Conservation (phyloP, 2,888 invertebrate genomes). For the Myopa tessellatipennis region DNA sequence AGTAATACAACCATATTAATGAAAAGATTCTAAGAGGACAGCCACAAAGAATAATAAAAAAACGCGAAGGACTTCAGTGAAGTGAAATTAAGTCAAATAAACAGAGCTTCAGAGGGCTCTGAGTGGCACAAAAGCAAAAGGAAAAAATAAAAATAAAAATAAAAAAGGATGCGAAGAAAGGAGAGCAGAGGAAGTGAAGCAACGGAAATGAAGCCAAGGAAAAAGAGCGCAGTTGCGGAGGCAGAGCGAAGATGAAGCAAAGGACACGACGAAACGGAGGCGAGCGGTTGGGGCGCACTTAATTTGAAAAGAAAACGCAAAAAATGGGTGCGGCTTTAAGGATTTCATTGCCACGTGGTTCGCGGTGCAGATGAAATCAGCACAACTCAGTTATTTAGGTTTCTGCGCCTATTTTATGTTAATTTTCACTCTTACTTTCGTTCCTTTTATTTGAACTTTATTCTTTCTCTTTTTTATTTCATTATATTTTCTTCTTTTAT, state of each 20-base stretch:
- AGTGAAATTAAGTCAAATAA: constrained; percentile 20
- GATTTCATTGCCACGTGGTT: constrained; percentile 6
- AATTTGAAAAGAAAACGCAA: not conserved
- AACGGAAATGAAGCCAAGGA: not conserved
- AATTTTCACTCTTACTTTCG: not conserved
- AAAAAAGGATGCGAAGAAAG: not conserved
- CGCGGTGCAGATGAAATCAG: not conserved
- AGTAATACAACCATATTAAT: too few species aligned
- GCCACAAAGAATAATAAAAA: not conserved
- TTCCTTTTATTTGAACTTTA: too few species aligned
- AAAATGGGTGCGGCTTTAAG: constrained; percentile 4
- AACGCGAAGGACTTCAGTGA: constrained; percentile 5
- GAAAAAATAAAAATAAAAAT: not conserved
- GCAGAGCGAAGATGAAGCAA: not conserved
- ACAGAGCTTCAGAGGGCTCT: not conserved
- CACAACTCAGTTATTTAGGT: not conserved
- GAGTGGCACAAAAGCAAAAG: not conserved
- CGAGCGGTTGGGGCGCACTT: not conserved
- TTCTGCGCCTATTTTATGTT: not conserved
- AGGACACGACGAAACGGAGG: not conserved
- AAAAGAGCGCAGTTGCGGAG: not conserved
- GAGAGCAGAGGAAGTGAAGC: not conserved
- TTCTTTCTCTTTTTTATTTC: not conserved
- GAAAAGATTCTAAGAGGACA: not conserved
- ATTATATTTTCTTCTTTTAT: not conserved